Percentiles rank a stretch among this genome's conserved stretches.
phyloP scores from a whole-genome alignment of 2,113 vertebrate genomes.

The Mus spicilegus region DNA sequence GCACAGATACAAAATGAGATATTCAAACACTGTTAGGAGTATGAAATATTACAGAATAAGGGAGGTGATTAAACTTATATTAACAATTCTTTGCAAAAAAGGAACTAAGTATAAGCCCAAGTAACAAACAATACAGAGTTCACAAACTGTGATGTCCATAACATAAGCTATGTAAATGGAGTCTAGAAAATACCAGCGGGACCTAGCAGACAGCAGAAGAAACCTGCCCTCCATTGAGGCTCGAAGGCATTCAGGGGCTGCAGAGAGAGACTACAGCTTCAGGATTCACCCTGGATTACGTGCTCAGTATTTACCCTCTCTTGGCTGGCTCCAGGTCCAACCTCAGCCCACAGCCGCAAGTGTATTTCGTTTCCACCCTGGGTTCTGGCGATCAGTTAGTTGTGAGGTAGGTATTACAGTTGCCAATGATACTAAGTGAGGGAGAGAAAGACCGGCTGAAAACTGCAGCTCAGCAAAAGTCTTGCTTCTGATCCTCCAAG shows the following conservation, averaged over 20 bases:
- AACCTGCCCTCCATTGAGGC: neutral
- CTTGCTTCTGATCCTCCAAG: conserved; percentile 7
- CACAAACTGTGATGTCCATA: neutral
- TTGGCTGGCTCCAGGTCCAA: neutral
- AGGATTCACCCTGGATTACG: neutral
- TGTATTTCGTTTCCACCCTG: neutral
- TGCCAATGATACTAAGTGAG: neutral
- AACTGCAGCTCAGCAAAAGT: neutral
- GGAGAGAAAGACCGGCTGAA: neutral
- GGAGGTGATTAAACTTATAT: neutral
- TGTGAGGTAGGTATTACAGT: conserved; percentile 33
- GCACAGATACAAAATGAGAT: neutral
- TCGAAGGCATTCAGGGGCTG: neutral
- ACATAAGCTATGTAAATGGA: neutral
- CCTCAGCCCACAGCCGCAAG: neutral
- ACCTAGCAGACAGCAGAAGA: neutral
- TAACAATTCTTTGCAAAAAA: neutral
- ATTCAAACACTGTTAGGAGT: conserved; percentile 30
- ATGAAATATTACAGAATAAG: conserved; percentile 27
- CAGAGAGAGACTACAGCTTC: neutral
- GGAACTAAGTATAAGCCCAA: conserved; percentile 14
- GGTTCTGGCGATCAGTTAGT: neutral
- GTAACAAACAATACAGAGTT: neutral
- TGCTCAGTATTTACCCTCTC: no score
- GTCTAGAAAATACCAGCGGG: neutral